These are phyloP conservation scores for Ficedula albicollis DNA, from an alignment of 2,797 vertebrate genomes.

Conservation along the genomic window DNA sequence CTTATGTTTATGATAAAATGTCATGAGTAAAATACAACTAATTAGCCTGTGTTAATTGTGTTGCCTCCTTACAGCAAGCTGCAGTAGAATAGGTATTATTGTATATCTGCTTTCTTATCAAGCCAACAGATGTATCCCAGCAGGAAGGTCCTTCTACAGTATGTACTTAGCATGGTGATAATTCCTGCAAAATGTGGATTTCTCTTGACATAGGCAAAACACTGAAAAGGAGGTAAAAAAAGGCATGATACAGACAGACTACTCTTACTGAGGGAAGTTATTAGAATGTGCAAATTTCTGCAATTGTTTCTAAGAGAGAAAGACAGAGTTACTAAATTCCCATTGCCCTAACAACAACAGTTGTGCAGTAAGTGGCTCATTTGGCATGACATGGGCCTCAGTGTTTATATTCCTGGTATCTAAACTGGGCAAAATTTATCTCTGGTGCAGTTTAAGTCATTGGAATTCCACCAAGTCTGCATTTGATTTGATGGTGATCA, in stretches of 20 bases:
- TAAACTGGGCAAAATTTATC: neutral
- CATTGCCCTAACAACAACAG: neutral
- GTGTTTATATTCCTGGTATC: neutral
- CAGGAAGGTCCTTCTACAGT: neutral
- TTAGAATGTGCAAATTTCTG: neutral
- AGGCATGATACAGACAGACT: neutral
- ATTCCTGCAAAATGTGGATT: neutral
- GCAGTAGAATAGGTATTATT: neutral
- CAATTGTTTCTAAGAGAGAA: neutral
- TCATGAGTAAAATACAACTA: neutral
- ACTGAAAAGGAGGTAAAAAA: neutral
- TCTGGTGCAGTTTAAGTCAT: neutral
- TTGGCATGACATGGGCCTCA: neutral
- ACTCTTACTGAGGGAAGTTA: neutral
- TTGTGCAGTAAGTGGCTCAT: neutral
- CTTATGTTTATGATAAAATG: neutral
- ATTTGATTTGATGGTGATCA: neutral
- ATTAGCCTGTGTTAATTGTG: neutral
- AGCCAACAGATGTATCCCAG: slow-evolving; percentile 24
- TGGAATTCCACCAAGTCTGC: slow-evolving; percentile 20
- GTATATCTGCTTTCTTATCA: neutral
- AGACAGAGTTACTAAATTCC: neutral
- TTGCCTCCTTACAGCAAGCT: neutral
- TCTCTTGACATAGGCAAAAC: neutral
- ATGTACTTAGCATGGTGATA: neutral